Evolutionary conservation across 2,113 vertebrate genomes (phyloP), one percentile per base, ranked within the genome.

Genomic region (Lucifuga dentata): DNA sequence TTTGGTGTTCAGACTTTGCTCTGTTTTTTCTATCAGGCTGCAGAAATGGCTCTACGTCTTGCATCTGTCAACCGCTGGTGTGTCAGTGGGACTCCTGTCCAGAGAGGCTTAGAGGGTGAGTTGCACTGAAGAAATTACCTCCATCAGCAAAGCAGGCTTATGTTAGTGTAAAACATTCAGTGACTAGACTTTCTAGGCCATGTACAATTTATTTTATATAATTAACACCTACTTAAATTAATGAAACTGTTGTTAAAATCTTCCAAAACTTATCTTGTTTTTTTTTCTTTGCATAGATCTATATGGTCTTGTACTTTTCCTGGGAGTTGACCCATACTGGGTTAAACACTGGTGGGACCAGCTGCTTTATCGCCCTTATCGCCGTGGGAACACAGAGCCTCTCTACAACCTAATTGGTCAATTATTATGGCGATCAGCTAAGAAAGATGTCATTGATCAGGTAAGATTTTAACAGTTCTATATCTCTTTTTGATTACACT

Each of bases 381-480:
- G 95, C 12, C 95, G 90, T 44, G 97, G 95, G 72, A 96, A 96
- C 88, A 93, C 97, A 0, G 92, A 66, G 32, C 93, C 92, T 26
- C 93, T 99, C 7, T 98, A 98, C 89, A 89, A 72, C 53, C 92
- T 97, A 2, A 93, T 99, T 49, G 93, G 95, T 51, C 95, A 94
- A 72, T 89, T 98, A 72, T 81, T 99, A 70, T 99, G 98, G 98
- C 92, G 98, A 75, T 97, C 97, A 5, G 96, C 98, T 46, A 99
- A 99, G 89, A 98, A 98, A 83, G 96, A 99, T 56, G 97, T 99
- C 68, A 94, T 99, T 55, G 96, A 99, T 84, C 98, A 99, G 93
- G 98, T 98, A 88, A 45, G 20, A 43, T 16, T 26, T 4, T 23
- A 21, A 23, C 58, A 21, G 8, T 16, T 6, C 1, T 11, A 16